A percentile compares a stretch with the other conserved stretches of the same genome.
These are phyloP conservation scores for Oostethus manadensis DNA, from an alignment of 2,113 vertebrate genomes.

Conservation along the genomic window DNA sequence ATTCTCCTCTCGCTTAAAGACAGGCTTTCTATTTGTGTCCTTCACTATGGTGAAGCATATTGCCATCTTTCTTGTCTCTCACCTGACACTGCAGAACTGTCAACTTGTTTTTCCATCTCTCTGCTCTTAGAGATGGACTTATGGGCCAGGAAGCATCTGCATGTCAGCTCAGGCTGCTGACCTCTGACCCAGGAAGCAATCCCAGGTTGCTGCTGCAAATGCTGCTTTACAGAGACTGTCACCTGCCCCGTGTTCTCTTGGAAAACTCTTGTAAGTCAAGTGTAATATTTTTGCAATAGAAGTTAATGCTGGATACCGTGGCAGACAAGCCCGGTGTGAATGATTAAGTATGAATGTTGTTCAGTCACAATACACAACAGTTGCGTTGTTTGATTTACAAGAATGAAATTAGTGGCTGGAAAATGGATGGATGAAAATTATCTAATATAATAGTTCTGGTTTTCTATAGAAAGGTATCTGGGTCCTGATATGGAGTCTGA, in stretches of 20 bases:
- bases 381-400: no score
- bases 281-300: neutral
- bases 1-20: neutral
- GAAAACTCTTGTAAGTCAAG: slow-evolving; percentile 80
- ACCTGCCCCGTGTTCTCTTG: slow-evolving; percentile 81
- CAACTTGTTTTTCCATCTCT: slow-evolving; percentile 54
- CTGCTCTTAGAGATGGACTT: slow-evolving; percentile 77
- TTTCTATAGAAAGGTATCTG: neutral
- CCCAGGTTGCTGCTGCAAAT: slow-evolving; percentile 82
- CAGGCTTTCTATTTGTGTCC: slow-evolving; percentile 32
- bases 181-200: slow-evolving; percentile 83
- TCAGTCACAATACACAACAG: no score
- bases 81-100: slow-evolving; percentile 71
- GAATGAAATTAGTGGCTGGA: neutral
- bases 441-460: no score
- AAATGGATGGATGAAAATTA: no score
- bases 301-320: neutral
- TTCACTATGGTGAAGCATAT: slow-evolving; percentile 26
- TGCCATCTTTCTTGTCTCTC: slow-evolving; percentile 43
- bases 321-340: neutral
- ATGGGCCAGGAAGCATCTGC: slow-evolving; percentile 67
- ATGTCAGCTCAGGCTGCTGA: slow-evolving; percentile 84
- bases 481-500: no score
- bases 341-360: no score
- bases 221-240: slow-evolving; percentile 79